Percentiles rank a stretch among this genome's conserved stretches.
Evolutionary conservation across 2,113 vertebrate genomes (phyloP).

Genomic region (Oostethus manadensis): DNA sequence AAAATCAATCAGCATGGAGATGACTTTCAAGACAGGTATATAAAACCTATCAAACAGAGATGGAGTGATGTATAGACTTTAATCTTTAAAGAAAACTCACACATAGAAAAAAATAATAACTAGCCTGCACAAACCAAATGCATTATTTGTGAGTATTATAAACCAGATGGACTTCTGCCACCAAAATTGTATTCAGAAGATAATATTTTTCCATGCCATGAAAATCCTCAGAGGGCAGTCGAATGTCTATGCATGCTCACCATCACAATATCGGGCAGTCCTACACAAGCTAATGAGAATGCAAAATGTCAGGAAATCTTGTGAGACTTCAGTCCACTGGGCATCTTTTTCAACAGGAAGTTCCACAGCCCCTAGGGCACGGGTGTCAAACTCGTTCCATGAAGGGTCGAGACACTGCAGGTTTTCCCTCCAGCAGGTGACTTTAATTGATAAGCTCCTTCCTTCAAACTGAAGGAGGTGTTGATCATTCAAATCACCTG

Average conservation of each 20-base stretch:
- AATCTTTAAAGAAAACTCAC: slow-evolving; percentile 49
- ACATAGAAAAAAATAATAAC: slow-evolving; percentile 38
- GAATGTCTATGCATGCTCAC: not conserved
- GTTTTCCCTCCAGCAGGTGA: too few relatives aligned
- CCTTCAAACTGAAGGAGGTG: too few relatives aligned
- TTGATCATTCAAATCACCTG: too few relatives aligned
- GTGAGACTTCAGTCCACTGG: too few relatives aligned
- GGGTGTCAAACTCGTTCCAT: too few relatives aligned
- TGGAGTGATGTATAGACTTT: slow-evolving; percentile 34
- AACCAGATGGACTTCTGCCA: not conserved
- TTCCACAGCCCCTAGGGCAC: too few relatives aligned
- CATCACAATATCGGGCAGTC: not conserved
- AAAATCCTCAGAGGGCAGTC: not conserved
- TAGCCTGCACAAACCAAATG: not conserved
- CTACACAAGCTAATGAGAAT: not conserved
- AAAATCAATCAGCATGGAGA: slow-evolving; percentile 30
- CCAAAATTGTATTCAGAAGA: not conserved
- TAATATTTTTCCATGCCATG: not conserved
- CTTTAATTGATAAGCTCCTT: too few relatives aligned
- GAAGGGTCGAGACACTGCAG: too few relatives aligned
- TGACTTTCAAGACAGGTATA: slow-evolving; percentile 36
- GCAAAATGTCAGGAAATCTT: too few relatives aligned
- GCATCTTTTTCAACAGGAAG: too few relatives aligned
- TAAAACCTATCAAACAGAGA: slow-evolving; percentile 48
- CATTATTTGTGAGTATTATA: not conserved